Conservation (phyloP, 2,797 vertebrate genomes). For the Jordanella pulchra region DNA sequence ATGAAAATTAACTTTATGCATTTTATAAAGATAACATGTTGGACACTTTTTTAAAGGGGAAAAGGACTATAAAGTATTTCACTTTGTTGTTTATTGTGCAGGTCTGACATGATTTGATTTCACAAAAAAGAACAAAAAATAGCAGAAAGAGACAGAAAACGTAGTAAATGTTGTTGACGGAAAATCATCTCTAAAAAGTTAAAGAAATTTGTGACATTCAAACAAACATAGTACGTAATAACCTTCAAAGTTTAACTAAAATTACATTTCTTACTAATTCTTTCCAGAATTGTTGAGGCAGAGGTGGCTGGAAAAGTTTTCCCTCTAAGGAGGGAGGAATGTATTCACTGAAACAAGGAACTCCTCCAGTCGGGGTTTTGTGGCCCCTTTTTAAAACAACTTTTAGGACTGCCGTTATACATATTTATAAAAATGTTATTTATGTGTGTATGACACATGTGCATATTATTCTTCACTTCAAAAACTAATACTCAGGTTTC, state of each 20-base stretch:
- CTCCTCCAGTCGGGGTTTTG: not conserved
- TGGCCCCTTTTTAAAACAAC: not conserved
- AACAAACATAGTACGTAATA: not conserved
- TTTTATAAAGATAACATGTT: not conserved
- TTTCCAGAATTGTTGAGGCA: not conserved
- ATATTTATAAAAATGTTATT: not conserved
- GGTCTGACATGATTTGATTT: not conserved
- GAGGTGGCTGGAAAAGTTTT: not conserved
- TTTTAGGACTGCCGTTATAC: not conserved
- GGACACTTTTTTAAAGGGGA: not conserved
- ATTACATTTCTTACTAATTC: too few relatives aligned
- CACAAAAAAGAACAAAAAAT: not conserved
- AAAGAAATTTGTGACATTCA: not conserved
- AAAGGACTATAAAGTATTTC: not conserved
- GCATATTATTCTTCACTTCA: not conserved
- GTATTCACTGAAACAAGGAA: not conserved
- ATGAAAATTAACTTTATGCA: not conserved
- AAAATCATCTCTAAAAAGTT: not conserved
- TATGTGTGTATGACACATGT: not conserved
- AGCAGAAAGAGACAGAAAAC: not conserved
- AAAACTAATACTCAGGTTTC: constrained; percentile 19
- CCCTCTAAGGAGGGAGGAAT: not conserved
- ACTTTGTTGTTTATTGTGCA: not conserved
- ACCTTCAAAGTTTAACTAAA: not conserved
- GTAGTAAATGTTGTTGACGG: not conserved